Evolutionary conservation across 2,797 vertebrate species (phyloP), one percentile per base, ranked within the genome.

Genomic region (Falco cherrug): DNA sequence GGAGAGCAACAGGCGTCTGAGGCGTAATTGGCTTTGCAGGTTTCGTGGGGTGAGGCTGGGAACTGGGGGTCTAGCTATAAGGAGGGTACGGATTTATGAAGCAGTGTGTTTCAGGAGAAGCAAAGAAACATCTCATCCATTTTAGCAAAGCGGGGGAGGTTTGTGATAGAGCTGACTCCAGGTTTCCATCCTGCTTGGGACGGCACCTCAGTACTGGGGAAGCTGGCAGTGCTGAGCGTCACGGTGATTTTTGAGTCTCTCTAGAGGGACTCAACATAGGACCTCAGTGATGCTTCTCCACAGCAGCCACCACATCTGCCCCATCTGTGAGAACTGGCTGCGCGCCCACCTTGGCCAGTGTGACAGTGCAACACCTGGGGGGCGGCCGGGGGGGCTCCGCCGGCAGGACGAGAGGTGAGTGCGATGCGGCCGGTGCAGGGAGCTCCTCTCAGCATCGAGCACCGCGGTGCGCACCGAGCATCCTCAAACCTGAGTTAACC

Each of bases 251-350:
- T 21, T 25, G 83, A 25, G 48, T 67, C 16, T 56, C 60, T 47
- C 11, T 16, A 1, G 28, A n/a, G 45, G 12, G 41, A 22, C 47
- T 33, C 29, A 8, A 4, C 0, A 15, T 57, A 1, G 2, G 3
- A 50, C 70, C 56, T 28, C 35, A 19, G 3, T 0, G 39, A 20
- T 80, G 33, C 43, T 53, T 74, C 73, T 63, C 76, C 79, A 2
- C 95, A 93, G 93, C 1, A 5, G 9, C 76, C 76, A 16, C 1
- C 96, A 94, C 75, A 1, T 84, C 76, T 97, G 96, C 6, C 90
- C 95, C 19, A 0, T 16, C 60, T 97, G 95, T 6, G 94, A 96
- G 31, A 50, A 21, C 48, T 96, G 96, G 95, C 43, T 95, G 24
- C 56, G 56, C 0, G 35, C 93, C 57, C 96, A 95, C 83, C 24